Conservation (phyloP, 2,113 vertebrate species). For the Calonectris borealis region DNA sequence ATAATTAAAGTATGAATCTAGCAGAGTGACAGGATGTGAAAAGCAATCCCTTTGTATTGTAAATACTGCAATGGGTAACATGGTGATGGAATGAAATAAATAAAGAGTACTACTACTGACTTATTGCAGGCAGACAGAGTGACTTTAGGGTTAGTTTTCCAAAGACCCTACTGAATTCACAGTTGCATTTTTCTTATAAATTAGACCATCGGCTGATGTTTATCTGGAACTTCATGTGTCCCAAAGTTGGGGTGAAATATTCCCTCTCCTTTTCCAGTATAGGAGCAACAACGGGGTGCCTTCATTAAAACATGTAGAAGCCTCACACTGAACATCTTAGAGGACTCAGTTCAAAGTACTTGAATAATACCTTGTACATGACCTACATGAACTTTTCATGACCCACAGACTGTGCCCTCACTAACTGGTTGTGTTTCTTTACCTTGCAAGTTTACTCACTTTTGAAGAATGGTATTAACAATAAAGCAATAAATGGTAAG, state of each 20-base stretch:
- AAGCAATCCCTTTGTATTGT: not conserved
- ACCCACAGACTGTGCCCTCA: not conserved
- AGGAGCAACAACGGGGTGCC: not conserved
- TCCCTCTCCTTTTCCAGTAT: not conserved
- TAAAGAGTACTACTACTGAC: not conserved
- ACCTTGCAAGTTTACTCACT: not conserved
- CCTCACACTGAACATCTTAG: not conserved
- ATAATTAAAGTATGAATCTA: not conserved
- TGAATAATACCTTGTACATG: not conserved
- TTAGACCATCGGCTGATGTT: accelerated
- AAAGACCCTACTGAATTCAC: not conserved
- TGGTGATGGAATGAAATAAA: not conserved
- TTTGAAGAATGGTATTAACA: not conserved
- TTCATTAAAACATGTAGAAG: not conserved
- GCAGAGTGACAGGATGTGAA: not conserved
- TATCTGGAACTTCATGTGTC: not conserved
- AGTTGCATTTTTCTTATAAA: not conserved
- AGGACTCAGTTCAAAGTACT: not conserved
- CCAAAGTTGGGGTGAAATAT: not conserved
- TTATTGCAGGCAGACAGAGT: not conserved
- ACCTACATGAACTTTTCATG: not conserved
- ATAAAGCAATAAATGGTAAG: not conserved
- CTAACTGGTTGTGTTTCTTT: not conserved
- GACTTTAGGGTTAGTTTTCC: not conserved
- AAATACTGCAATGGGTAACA: not conserved